Evolutionary conservation across 2,797 vertebrate species (phyloP).

Genomic region (Trichosurus vulpecula): DNA sequence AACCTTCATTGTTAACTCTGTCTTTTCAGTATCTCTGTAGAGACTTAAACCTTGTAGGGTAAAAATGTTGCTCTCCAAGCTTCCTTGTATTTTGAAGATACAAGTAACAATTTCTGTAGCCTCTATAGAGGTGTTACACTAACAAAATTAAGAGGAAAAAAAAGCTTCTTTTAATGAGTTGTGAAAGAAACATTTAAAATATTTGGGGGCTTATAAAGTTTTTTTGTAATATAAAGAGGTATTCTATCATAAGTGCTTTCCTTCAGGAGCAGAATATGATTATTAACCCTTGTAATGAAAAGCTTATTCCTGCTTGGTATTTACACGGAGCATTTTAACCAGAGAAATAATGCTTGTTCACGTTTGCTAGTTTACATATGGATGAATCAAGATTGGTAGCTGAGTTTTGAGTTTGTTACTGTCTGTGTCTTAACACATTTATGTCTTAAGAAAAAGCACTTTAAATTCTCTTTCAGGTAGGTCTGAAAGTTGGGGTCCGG

Average conservation of each 20-base stretch:
- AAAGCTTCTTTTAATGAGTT: neutral
- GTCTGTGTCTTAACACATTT: slow-evolving; percentile 23
- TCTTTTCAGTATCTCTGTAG: neutral
- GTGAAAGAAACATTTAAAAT: neutral
- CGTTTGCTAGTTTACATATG: neutral
- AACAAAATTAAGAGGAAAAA: neutral
- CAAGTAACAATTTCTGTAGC: neutral
- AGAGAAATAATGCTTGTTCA: neutral
- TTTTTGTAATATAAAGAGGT: neutral
- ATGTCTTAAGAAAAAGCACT: slow-evolving; percentile 9
- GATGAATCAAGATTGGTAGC: neutral
- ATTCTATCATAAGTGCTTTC: neutral
- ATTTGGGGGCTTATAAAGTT: neutral
- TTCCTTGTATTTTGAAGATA: neutral
- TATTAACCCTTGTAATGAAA: neutral
- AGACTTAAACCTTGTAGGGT: neutral
- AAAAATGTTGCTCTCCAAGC: neutral
- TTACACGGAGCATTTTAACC: neutral
- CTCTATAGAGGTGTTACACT: neutral
- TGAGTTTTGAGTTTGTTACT: slow-evolving; percentile 18
- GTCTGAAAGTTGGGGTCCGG: slow-evolving; percentile 95
- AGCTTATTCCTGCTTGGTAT: neutral
- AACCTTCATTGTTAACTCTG: neutral
- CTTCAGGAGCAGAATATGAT: neutral
- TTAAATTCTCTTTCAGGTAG: slow-evolving; percentile 87